These are phyloP conservation scores for Synaphobranchus kaupii DNA, from an alignment of 2,797 vertebrate species.

Conservation along the genomic window DNA sequence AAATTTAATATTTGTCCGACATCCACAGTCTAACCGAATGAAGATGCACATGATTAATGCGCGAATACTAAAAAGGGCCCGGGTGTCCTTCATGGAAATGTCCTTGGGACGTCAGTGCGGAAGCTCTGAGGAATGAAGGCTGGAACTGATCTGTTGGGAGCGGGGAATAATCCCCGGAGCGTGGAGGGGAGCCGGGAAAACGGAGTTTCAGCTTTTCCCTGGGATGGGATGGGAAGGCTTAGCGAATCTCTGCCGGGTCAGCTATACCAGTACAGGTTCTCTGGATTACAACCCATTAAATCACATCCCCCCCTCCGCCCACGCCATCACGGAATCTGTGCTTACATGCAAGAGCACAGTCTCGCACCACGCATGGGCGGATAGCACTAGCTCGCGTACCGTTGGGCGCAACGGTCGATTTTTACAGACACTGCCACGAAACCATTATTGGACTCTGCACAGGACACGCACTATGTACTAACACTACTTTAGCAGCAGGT, in stretches of 20 bases:
- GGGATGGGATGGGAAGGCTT: not conserved
- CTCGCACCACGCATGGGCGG: not conserved
- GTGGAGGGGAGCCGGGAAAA: not conserved
- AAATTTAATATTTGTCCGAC: slow-evolving; percentile 6
- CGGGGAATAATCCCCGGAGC: not conserved
- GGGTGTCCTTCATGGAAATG: not conserved
- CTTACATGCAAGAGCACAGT: not conserved
- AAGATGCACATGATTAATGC: not conserved
- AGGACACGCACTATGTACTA: not conserved
- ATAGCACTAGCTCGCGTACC: not conserved
- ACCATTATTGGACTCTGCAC: not conserved
- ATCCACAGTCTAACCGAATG: not conserved
- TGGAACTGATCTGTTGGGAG: not conserved
- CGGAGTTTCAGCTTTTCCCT: not conserved
- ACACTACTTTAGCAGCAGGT: not conserved
- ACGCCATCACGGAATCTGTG: not conserved
- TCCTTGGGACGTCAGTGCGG: not conserved
- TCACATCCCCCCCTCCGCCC: not conserved
- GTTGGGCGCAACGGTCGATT: not conserved
- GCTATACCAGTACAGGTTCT: not conserved
- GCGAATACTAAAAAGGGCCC: not conserved
- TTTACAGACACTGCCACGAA: not conserved
- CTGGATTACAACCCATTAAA: slow-evolving; percentile 1
- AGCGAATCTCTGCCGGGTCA: not conserved
- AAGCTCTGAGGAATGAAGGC: not conserved